Evolutionary conservation across 2,797 vertebrate genomes (phyloP), one percentile per base, ranked within the genome.

Genomic region (Netta rufina): DNA sequence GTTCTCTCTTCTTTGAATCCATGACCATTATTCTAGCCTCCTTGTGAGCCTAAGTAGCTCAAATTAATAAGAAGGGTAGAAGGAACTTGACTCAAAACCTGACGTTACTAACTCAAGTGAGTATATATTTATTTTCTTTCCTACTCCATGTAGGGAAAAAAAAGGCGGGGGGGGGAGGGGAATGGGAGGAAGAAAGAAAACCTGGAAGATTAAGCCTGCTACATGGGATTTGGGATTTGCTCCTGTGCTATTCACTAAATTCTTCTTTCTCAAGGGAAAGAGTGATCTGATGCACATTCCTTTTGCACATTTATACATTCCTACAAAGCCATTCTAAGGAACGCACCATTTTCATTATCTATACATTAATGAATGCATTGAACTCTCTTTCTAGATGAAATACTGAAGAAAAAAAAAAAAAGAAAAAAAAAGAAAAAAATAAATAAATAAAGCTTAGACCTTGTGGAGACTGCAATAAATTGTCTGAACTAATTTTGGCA

Each of bases 171-270:
- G 22, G 5, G 45, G 45, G 45, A 9, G 9, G 45, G 45, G 20
- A 9, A 22, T 8, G 25, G 22, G 13, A 49, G 24, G 24, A 51
- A 51, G 24, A 25, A 51, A 61, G 41, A 89, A 86, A 88, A 54
- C 7, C 22, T 74, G 49, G 12, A 82, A 61, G 77, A 82, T 89
- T 79, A 94, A 82, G n/a, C 21, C 30, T 90, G 39, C 57, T 72
- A 12, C 24, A 56, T 21, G 72, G 91, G 56, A 81, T 84, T 92
- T 94, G 64, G 91, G 56, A 81, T 84, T 91, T 94, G 64, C 87
- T 51, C 86, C 71, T 69, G 25, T 84, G 51, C 14, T 93, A 30
- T 84, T 94, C 78, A 62, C 69, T 90, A 90, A 96, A 84, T 82
- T 82, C 56, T 89, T 12, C 14, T 32, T 70, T 93, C 82, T 95